Percentiles rank a stretch among this genome's conserved stretches.
Evolutionary conservation across 2,113 vertebrate species (phyloP).

Genomic region (Aphelocoma coerulescens): DNA sequence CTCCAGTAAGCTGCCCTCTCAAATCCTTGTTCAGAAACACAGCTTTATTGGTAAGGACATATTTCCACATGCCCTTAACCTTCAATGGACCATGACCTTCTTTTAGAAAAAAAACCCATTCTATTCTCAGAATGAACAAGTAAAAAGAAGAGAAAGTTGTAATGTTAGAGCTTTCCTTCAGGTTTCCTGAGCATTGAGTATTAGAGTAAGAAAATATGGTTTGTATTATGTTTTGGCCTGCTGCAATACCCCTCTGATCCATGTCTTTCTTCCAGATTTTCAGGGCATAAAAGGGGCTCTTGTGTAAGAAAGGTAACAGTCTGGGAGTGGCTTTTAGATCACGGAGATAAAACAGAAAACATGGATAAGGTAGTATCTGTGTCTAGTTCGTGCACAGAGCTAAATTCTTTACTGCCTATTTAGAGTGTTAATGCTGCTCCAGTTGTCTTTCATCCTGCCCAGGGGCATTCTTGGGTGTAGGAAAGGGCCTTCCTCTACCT

Average conservation of each 20-base stretch:
- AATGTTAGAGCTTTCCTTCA: not conserved
- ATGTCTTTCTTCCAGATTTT: not conserved
- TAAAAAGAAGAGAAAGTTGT: not conserved
- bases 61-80: not conserved
- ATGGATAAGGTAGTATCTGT: not conserved
- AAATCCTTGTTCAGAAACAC: not conserved
- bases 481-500: not conserved
- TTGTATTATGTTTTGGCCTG: not conserved
- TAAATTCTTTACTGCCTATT: not conserved
- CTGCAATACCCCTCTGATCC: not conserved
- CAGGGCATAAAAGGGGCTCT: not conserved
- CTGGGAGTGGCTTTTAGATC: not conserved
- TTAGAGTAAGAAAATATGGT: not conserved
- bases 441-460: not conserved
- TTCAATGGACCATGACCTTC: not conserved
- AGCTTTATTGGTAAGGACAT: not conserved
- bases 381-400: rapidly evolving
- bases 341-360: not conserved
- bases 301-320: not conserved
- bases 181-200: not conserved
- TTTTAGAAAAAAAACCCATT: not conserved
- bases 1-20: not conserved
- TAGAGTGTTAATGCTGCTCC: not conserved
- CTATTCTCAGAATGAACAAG: not conserved
- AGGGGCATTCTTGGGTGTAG: not conserved